Percentiles rank a stretch among this genome's conserved stretches.
Evolutionary conservation across 2,113 vertebrate species (phyloP).

Genomic region (Phylloscopus whistleri): DNA sequence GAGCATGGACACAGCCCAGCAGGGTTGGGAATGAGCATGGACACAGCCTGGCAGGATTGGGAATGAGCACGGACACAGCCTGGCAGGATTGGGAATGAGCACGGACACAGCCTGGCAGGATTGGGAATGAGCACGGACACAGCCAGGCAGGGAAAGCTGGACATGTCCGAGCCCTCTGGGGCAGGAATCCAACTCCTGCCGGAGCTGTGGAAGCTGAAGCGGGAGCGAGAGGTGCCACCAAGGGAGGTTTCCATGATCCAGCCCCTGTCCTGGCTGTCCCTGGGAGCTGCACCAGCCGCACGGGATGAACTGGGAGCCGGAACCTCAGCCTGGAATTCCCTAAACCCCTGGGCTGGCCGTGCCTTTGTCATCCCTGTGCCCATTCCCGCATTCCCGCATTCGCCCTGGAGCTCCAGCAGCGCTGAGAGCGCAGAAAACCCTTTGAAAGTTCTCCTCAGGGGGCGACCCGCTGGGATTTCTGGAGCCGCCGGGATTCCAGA

Average conservation of each 20-base stretch:
- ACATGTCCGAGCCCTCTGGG: rapidly evolving
- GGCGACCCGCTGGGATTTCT: not conserved
- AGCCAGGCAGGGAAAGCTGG: no score
- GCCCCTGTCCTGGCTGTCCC: not conserved
- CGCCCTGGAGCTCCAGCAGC: not conserved
- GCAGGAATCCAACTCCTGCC: not conserved
- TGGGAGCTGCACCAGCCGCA: not conserved
- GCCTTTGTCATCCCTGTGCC: rapidly evolving
- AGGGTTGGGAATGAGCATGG: no score
- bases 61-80: no score
- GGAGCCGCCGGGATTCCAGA: not conserved
- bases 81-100: no score
- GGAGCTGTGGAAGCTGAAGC: not conserved
- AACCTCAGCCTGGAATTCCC: not conserved
- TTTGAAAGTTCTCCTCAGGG: not conserved
- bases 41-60: no score
- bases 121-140: no score
- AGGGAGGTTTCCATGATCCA: not conserved
- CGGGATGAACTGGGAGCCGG: not conserved
- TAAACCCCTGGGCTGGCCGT: rapidly evolving
- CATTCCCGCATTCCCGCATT: rapidly evolving
- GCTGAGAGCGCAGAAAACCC: not conserved
- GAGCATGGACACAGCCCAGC: no score
- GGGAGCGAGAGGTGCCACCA: rapidly evolving
- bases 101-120: no score